Conservation (phyloP, 2,888 invertebrate species). For the Xanthia togata region DNA sequence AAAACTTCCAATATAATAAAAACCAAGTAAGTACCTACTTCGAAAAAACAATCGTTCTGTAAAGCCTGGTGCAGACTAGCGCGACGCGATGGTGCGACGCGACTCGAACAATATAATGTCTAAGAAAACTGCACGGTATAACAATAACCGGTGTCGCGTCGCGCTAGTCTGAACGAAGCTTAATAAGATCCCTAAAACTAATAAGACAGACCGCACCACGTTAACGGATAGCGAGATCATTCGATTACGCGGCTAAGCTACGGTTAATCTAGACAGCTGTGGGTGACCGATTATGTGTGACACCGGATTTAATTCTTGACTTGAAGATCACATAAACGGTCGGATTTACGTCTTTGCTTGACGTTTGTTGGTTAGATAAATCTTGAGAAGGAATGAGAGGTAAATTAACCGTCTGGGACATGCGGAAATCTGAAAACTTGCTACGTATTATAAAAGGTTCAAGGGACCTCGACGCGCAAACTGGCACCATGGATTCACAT, state of each 20-base stretch:
- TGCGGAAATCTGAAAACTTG: not conserved
- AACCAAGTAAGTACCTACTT: not conserved
- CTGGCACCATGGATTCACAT: too few relatives aligned
- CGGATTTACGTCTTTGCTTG: constrained; percentile 29
- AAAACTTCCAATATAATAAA: not conserved
- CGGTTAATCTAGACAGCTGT: constrained; percentile 57
- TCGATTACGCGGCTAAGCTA: constrained; percentile 45
- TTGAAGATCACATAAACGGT: constrained; percentile 20
- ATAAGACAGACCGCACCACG: constrained; percentile 14
- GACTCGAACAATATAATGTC: too few relatives aligned
- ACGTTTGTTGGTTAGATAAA: constrained; percentile 22
- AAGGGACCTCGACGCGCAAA: not conserved
- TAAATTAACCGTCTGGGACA: not conserved
- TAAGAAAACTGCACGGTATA: too few relatives aligned
- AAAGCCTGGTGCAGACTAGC: too few relatives aligned
- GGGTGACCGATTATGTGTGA: constrained; percentile 57
- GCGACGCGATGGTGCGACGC: too few relatives aligned
- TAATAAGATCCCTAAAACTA: too few relatives aligned
- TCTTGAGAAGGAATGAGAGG: not conserved
- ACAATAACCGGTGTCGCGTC: too few relatives aligned
- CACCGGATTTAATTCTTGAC: constrained; percentile 52
- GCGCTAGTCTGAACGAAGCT: too few relatives aligned
- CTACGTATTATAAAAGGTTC: not conserved
- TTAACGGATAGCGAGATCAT: constrained; percentile 32
- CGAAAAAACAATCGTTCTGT: too few relatives aligned